Percentiles rank a stretch among this genome's conserved stretches.
phyloP scores from a whole-genome alignment of 2,113 vertebrate genomes.

The Microcebus jonahi region DNA sequence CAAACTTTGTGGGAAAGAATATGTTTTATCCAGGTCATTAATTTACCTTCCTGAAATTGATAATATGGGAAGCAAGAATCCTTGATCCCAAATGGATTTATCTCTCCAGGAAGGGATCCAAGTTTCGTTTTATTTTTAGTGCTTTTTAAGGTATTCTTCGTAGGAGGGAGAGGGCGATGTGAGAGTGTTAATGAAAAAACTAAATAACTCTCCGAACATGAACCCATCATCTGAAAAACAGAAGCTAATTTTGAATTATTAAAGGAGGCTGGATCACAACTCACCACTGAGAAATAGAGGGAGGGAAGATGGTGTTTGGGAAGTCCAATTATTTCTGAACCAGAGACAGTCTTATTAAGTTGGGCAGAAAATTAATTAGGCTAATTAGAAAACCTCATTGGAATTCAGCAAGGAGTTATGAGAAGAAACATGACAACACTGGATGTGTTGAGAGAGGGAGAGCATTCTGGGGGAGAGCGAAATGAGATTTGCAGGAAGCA shows the following conservation, averaged over 20 bases:
- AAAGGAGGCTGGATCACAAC: slow-evolving; percentile 75
- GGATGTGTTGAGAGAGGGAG: background rate
- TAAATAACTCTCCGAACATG: slow-evolving; percentile 81
- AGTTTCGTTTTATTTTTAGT: background rate
- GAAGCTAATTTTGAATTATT: slow-evolving; percentile 85
- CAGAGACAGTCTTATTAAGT: slow-evolving; percentile 90
- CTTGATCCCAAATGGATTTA: slow-evolving; percentile 66
- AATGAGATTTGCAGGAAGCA: slow-evolving; percentile 63
- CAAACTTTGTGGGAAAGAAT: background rate
- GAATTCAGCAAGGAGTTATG: slow-evolving; percentile 85
- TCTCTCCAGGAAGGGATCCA: slow-evolving; percentile 50
- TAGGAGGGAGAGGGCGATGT: slow-evolving; percentile 35
- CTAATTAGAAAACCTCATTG: slow-evolving; percentile 89
- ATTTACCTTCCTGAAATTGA: slow-evolving; percentile 37
- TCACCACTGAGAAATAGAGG: slow-evolving; percentile 77
- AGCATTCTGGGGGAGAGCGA: slow-evolving; percentile 46
- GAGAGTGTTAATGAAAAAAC: slow-evolving; percentile 85
- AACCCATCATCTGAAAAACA: slow-evolving; percentile 79
- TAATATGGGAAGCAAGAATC: slow-evolving; percentile 7
- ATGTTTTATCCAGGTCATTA: background rate
- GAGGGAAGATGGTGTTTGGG: slow-evolving; percentile 85
- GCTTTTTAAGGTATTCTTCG: slow-evolving; percentile 49
- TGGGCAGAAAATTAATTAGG: slow-evolving; percentile 91
- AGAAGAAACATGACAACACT: slow-evolving; percentile 73
- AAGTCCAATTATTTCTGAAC: slow-evolving; percentile 89